Percentiles rank a stretch among this genome's conserved stretches.
These are phyloP conservation scores for Elaeidobius kamerunicus DNA, from an alignment of 2,888 invertebrate species.

Conservation along the genomic window DNA sequence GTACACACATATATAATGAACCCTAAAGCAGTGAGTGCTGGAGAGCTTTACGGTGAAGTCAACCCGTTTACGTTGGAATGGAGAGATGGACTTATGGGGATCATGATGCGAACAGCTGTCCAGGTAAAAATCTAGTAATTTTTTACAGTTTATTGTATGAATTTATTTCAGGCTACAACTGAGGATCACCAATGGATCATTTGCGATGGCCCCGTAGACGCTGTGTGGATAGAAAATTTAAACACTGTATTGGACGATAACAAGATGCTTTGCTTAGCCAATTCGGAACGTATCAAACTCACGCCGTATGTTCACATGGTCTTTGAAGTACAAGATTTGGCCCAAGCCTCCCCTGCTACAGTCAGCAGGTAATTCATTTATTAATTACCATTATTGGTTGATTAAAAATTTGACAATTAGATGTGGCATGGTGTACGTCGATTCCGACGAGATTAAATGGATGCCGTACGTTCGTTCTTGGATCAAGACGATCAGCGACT, in stretches of 20 bases:
- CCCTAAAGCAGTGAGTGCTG: constrained; percentile 84
- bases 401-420: constrained; percentile 42
- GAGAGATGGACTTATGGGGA: constrained; percentile 83
- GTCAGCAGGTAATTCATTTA: constrained; percentile 57
- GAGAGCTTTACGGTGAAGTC: constrained; percentile 85
- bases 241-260: constrained; percentile 92
- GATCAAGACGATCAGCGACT: constrained; percentile 57
- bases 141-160: no score
- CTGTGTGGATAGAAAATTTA: constrained; percentile 93
- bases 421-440: constrained; percentile 89
- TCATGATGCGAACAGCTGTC: constrained; percentile 60
- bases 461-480: constrained; percentile 77
- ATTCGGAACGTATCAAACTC: constrained; percentile 86
- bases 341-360: constrained; percentile 90
- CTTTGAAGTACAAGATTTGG: constrained; percentile 80
- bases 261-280: constrained; percentile 89
- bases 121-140: no score
- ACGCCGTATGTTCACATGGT: constrained; percentile 88
- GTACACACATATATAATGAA: constrained; percentile 81
- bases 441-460: constrained; percentile 80
- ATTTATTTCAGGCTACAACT: constrained; percentile 38
- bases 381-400: neutral
- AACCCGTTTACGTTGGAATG: constrained; percentile 83
- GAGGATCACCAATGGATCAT: constrained; percentile 87
- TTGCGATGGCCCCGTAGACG: constrained; percentile 90